Base-by-base conservation (phyloP, 2,888 invertebrate genomes). In the Hirtodrosophila histrioides region DNA sequence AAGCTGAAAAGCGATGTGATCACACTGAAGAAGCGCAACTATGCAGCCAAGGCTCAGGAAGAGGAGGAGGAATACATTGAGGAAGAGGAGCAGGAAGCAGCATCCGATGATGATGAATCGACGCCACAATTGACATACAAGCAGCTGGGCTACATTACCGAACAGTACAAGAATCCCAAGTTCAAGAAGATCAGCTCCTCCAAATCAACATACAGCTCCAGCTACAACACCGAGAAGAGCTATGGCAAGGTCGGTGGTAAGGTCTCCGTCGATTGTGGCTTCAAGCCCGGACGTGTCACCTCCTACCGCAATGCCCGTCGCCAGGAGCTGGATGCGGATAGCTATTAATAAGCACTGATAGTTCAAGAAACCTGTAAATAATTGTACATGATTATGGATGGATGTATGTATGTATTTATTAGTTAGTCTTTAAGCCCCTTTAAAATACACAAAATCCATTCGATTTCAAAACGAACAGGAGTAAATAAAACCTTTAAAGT, bases 1-100 rank as follows among this genome's bases (percentile, higher is more conserved):
- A 90, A 89, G n/a, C 79, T 93, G n/a, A 93, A 93, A 43, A 93
- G 91, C 29, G 92, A 92, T 41, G 90, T 93, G 7, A 92, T 93
- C 37, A 93, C 93, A 66, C 83, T 93, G 23, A 93, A 92, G 73
- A 86, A 76, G 45, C 82, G 69, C 63, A 72, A 40, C 29, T 67
- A 68, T 49, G 73, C 82, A 7, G 54, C 71, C 62, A 57, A 73
- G 39, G 44, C 74, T 45, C 78, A 82, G 35, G 82, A 78, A 12
- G 81, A 82, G 12, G 79, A 80, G 11, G 77, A 81, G 63, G 84
- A 88, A 89, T 69, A 69, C 11, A 8, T 54, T 7, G 82, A 85
- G 56, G 83, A 82, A 8, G 73, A 75, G 41, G 86, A 90, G 33
- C 86, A 88, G 27, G 49, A 66, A 3, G 0, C 7, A 8, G 46